Percentiles rank a stretch among this genome's conserved stretches.
These are phyloP conservation scores for Lasioglossum albipes DNA, from an alignment of 1,140 invertebrate genomes.

Conservation along the genomic window DNA sequence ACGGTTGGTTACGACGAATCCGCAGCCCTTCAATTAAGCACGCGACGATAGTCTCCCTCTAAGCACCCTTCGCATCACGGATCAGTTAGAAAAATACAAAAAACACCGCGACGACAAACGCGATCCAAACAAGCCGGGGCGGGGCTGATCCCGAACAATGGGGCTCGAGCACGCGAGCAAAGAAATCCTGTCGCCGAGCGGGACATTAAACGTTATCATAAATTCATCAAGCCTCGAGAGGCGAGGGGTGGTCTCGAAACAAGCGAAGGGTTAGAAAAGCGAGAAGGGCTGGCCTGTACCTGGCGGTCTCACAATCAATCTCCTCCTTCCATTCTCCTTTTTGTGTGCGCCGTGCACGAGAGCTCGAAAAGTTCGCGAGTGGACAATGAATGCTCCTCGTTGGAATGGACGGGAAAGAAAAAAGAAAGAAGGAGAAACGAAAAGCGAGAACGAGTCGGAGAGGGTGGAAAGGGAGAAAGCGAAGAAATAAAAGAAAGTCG, in stretches of 20 bases:
- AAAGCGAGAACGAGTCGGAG: not conserved
- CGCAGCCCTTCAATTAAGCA: no score
- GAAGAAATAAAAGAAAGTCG: slow-evolving; percentile 35
- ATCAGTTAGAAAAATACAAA: not conserved
- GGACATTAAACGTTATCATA: slow-evolving; percentile 33
- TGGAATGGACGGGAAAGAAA: slow-evolving; percentile 19
- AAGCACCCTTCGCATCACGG: no score
- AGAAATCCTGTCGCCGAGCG: no score
- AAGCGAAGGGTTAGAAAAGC: not conserved
- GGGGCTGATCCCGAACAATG: not conserved
- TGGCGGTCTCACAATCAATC: slow-evolving; percentile 55
- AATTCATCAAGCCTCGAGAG: slow-evolving; percentile 29
- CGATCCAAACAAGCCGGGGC: not conserved
- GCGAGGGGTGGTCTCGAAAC: not conserved
- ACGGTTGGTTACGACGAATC: no score
- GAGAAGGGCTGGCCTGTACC: slow-evolving; percentile 14
- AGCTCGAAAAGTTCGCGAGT: slow-evolving; percentile 57
- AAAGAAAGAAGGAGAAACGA: slow-evolving; percentile 1
- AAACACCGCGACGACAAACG: not conserved
- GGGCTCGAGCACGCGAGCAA: not conserved
- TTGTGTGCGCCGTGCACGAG: slow-evolving; percentile 4
- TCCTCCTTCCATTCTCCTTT: slow-evolving; percentile 19
- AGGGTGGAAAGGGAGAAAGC: not conserved
- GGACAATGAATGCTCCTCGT: slow-evolving; percentile 60
- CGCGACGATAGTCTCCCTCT: no score